phyloP scores from a whole-genome alignment of 2,888 invertebrate genomes.

The Hypercompe scribonia region DNA sequence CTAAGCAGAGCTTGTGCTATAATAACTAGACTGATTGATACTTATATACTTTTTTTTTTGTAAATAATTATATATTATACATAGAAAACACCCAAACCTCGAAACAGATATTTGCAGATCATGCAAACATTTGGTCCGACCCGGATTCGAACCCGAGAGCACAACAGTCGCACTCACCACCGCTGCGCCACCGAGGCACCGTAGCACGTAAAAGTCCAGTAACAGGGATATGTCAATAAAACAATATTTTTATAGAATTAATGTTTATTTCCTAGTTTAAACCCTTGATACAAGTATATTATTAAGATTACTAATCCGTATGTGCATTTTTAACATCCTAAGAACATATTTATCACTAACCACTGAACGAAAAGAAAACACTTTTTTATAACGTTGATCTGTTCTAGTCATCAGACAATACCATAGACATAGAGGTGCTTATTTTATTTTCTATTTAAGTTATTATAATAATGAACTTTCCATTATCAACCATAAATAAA shows the following conservation, averaged over 20 bases:
- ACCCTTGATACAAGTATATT: background rate
- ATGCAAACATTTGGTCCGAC: too few species aligned
- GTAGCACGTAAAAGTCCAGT: too few species aligned
- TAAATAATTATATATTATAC: too few species aligned
- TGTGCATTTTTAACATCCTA: background rate
- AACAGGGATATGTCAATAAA: background rate
- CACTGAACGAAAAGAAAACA: background rate
- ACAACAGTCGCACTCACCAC: too few species aligned
- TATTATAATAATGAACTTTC: background rate
- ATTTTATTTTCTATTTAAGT: background rate
- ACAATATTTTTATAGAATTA: background rate
- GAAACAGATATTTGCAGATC: too few species aligned
- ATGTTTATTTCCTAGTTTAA: background rate
- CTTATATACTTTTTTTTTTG: too few species aligned
- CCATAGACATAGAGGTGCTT: background rate
- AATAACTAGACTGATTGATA: too few species aligned
- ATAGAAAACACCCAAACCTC: too few species aligned
- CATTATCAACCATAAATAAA: background rate
- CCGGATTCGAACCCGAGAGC: too few species aligned
- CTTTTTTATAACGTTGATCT: background rate
- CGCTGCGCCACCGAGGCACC: too few species aligned
- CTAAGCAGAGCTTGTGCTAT: too few species aligned
- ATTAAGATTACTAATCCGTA: background rate
- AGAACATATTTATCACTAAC: background rate
- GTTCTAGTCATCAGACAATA: background rate